A percentile compares a stretch with the other conserved stretches of the same genome.
These are phyloP conservation scores for Campopleginae sp. DNA, from an alignment of 2,888 invertebrate species.

Conservation along the genomic window DNA sequence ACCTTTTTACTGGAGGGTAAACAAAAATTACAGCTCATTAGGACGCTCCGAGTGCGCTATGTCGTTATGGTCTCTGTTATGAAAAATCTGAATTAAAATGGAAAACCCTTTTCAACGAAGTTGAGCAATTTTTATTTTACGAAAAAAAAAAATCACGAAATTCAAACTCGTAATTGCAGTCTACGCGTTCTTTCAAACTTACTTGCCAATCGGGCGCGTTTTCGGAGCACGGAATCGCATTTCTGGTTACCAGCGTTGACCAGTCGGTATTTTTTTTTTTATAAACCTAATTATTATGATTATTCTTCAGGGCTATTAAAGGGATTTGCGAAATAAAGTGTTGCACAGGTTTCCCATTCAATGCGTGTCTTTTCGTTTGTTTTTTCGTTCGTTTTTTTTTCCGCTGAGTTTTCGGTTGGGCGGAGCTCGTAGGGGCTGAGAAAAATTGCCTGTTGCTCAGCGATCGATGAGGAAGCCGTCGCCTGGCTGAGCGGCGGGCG, in stretches of 20 bases:
- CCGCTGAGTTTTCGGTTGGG: not conserved
- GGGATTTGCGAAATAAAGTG: not conserved
- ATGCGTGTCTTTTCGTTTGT: not conserved
- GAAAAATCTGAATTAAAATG: not conserved
- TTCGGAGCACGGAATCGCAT: not conserved
- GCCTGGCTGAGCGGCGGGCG: not conserved
- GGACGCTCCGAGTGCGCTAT: not conserved
- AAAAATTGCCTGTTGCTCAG: slow-evolving; percentile 1
- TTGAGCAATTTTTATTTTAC: not conserved
- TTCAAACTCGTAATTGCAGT: not conserved
- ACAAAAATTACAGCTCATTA: not conserved
- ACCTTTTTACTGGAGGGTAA: not conserved
- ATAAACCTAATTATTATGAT: not conserved
- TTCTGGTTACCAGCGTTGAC: too few relatives aligned
- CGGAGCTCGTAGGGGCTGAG: not conserved
- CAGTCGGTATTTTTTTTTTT: not conserved
- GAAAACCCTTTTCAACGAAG: not conserved
- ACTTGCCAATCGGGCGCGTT: not conserved
- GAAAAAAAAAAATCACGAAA: not conserved
- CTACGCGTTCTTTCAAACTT: not conserved
- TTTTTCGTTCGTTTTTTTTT: not conserved
- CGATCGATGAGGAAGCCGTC: not conserved
- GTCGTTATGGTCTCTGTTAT: not conserved
- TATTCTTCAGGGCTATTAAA: not conserved
- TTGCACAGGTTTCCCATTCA: not conserved